A percentile compares a stretch with the other conserved stretches of the same genome.
These are phyloP conservation scores for Carcina quercana DNA, from an alignment of 2,888 invertebrate genomes.

Conservation along the genomic window DNA sequence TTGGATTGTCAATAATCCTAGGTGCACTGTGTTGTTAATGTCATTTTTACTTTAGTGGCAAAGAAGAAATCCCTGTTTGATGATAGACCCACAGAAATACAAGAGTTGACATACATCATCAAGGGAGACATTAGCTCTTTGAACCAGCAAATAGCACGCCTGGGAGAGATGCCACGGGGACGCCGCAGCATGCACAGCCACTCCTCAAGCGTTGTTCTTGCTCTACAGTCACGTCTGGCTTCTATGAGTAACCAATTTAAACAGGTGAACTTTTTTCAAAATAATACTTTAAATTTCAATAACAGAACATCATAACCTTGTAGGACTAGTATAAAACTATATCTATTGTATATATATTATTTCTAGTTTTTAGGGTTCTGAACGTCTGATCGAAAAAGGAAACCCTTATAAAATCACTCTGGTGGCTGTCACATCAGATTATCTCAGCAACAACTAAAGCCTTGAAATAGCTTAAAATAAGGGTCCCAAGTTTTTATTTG, in stretches of 20 bases:
- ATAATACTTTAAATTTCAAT: background rate
- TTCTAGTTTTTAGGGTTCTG: too few relatives aligned
- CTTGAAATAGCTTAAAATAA: too few relatives aligned
- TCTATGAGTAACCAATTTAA: constrained; percentile 98
- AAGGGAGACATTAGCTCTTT: constrained; percentile 96
- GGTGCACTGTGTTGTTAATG: background rate
- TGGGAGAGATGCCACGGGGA: constrained; percentile 86
- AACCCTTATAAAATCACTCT: too few relatives aligned
- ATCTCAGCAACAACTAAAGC: too few relatives aligned
- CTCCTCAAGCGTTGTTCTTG: constrained; percentile 94
- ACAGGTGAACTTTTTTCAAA: constrained; percentile 61
- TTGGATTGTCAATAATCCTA: too few relatives aligned
- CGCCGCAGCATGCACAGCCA: constrained; percentile 91
- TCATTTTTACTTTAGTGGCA: constrained; percentile 80
- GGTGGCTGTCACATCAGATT: too few relatives aligned
- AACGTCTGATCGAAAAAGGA: too few relatives aligned
- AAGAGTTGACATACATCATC: constrained; percentile 97
- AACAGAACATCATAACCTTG: too few relatives aligned
- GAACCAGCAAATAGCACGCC: constrained; percentile 96
- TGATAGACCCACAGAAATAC: constrained; percentile 96
- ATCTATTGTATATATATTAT: too few relatives aligned
- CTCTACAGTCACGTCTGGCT: constrained; percentile 94
- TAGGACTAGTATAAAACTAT: too few relatives aligned
- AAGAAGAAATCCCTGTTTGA: constrained; percentile 98
- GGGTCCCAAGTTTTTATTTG: too few relatives aligned